Evolutionary conservation across 2,888 invertebrate species (phyloP).

Genomic region (Flexamia atlantica): DNA sequence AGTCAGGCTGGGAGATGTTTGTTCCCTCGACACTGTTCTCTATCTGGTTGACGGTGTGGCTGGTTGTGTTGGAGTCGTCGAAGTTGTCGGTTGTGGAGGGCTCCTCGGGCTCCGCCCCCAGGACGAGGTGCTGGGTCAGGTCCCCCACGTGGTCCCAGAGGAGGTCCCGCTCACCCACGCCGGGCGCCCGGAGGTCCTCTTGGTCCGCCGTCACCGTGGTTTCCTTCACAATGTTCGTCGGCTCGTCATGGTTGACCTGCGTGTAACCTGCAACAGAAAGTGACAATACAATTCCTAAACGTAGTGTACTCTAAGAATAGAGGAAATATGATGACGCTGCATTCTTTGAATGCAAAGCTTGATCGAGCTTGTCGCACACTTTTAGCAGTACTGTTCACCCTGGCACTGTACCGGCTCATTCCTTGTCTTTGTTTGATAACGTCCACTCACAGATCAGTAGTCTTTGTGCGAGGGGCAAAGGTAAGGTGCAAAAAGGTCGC

Average conservation of each 20-base stretch:
- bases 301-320: too few relatives aligned
- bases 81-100: not conserved
- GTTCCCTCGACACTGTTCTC: constrained; percentile 49
- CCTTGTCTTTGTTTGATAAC: too few relatives aligned
- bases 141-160: constrained; percentile 63
- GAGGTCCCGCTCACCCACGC: constrained; percentile 61
- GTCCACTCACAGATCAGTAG: too few relatives aligned
- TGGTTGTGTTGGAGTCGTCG: constrained; percentile 56
- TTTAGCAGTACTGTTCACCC: too few relatives aligned
- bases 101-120: constrained; percentile 35
- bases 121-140: constrained; percentile 44
- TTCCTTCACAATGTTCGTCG: constrained; percentile 66
- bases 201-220: constrained; percentile 62
- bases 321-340: too few relatives aligned
- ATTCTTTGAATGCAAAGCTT: too few relatives aligned
- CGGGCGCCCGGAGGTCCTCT: constrained; percentile 57
- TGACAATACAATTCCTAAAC: too few relatives aligned
- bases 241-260: constrained; percentile 69
- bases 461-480: too few relatives aligned
- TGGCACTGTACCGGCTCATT: too few relatives aligned
- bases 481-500: too few relatives aligned
- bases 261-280: constrained; percentile 67
- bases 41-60: constrained; percentile 53
- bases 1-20: not conserved
- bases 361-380: too few relatives aligned